A percentile compares a stretch with the other conserved stretches of the same genome.
Evolutionary conservation across 2,113 vertebrate genomes (phyloP).

Genomic region (Nycticebus coucang): DNA sequence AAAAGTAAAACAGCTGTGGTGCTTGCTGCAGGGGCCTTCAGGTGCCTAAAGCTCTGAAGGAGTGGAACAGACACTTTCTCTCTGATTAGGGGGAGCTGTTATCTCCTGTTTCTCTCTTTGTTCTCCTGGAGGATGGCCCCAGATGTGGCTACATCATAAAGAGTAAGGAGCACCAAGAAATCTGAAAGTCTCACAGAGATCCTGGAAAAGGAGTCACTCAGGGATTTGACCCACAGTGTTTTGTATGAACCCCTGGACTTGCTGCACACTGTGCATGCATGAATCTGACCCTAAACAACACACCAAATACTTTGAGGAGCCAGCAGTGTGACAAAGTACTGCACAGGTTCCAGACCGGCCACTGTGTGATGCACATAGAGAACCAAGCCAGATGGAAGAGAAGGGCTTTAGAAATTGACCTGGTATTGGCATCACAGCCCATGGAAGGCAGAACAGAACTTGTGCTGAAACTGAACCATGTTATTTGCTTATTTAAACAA

Average conservation of each 20-base stretch:
- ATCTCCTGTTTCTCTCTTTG: neutral
- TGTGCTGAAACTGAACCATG: neutral
- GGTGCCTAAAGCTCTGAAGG: neutral
- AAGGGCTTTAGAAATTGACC: neutral
- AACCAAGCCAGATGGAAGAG: neutral
- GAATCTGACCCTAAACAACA: neutral
- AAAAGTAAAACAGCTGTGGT: too few relatives aligned
- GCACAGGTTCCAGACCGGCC: neutral
- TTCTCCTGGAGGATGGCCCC: neutral
- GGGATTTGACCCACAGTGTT: neutral
- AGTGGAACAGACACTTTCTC: too few relatives aligned
- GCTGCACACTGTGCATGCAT: neutral
- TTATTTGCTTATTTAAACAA: slow-evolving; percentile 45
- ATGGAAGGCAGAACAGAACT: neutral
- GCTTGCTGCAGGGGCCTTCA: neutral
- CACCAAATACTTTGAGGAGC: neutral
- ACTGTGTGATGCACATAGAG: neutral
- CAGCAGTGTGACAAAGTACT: neutral
- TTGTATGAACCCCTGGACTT: neutral
- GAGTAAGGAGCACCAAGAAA: neutral
- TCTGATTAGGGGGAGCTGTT: neutral
- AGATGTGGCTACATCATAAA: neutral
- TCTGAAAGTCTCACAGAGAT: neutral
- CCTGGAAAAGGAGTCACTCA: neutral
- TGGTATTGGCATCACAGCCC: neutral